Evolutionary conservation across 2,113 vertebrate genomes (phyloP), one percentile per base, ranked within the genome.

Genomic region (Passer domesticus): DNA sequence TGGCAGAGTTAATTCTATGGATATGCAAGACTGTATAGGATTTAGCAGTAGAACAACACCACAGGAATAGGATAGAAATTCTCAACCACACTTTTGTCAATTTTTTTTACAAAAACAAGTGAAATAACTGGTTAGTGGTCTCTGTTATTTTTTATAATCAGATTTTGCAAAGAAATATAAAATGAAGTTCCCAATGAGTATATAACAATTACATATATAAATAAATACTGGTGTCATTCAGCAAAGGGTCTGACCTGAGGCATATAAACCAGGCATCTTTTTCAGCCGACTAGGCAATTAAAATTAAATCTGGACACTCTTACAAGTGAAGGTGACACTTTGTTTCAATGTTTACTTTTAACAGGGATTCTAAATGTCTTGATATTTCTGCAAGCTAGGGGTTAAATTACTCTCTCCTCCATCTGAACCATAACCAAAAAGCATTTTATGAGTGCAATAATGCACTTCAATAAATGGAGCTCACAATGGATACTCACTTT

Each of bases 361-460:
- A 66, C 11, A 18, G 13, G 27, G 85, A 70, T 75, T 92, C 19
- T 13, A 76, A 63, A 7, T 30, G 24, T 6, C 7, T 13, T 27
- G 18, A 37, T 87, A 11, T 37, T 90, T 81, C 60, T 87, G 69
- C 25, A 88, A 95, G 18, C 28, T 30, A 89, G 50, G 64, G n/a
- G 83, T 92, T 94, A 83, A 90, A 70, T n/a, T 50, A 49, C 14
- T 56, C 9, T 86, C 50, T 74, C 20, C 25, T 77, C 28, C 39
- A 19, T 41, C 72, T 87, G 79, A 87, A 50, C 63, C 52, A 70
- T 80, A 92, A 94, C 43, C 64, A 93, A 92, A 82, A 79, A 90
- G 43, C 68, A 78, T 83, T 95, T 83, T 87, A 78, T 69, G 73
- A 92, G 80, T 52, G 56, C 68, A 94, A 60, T 90, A 96, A 83